These are phyloP conservation scores for Pachypanchax playfairii DNA, from an alignment of 2,113 vertebrate genomes.

Conservation along the genomic window DNA sequence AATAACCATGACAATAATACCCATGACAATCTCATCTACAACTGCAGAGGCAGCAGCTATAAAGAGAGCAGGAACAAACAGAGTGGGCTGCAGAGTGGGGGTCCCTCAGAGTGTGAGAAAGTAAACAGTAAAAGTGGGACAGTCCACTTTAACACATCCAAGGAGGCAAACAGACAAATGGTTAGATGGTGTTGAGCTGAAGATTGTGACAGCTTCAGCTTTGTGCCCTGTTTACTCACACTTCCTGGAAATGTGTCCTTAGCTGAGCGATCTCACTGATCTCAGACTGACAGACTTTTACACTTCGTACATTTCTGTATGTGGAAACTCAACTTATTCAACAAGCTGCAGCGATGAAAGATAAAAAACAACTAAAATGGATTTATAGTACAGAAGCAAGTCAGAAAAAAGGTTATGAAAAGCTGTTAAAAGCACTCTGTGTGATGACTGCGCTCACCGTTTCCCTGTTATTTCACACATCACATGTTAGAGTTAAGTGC, in stretches of 20 bases:
- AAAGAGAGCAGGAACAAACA: conserved; percentile 64
- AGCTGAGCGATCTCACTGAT: too few relatives aligned
- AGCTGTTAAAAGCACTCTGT: conserved; percentile 60
- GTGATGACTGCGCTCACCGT: too few relatives aligned
- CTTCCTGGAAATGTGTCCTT: conserved; percentile 59
- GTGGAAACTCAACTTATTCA: conserved; percentile 46
- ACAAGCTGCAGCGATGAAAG: conserved; percentile 36
- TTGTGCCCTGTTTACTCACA: conserved; percentile 1
- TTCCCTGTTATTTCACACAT: conserved; percentile 2
- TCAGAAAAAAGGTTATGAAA: conserved; percentile 72
- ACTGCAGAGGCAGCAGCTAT: conserved; percentile 42
- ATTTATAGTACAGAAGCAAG: conserved; percentile 45
- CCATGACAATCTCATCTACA: conserved; percentile 73
- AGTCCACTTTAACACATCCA: conserved; percentile 30
- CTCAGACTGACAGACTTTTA: conserved; percentile 36
- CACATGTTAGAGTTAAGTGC: conserved; percentile 1
- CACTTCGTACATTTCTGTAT: conserved; percentile 39
- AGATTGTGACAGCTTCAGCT: conserved; percentile 35
- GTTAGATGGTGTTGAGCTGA: conserved; percentile 26
- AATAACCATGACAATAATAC: conserved; percentile 70
- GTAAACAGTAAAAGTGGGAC: conserved; percentile 66
- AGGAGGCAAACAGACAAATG: conserved; percentile 31
- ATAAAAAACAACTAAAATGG: conserved; percentile 17
- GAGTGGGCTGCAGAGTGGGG: conserved; percentile 45
- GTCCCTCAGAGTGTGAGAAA: conserved; percentile 64